Evolutionary conservation across 2,888 invertebrate species (phyloP).

Genomic region (Diarsia brunnea): DNA sequence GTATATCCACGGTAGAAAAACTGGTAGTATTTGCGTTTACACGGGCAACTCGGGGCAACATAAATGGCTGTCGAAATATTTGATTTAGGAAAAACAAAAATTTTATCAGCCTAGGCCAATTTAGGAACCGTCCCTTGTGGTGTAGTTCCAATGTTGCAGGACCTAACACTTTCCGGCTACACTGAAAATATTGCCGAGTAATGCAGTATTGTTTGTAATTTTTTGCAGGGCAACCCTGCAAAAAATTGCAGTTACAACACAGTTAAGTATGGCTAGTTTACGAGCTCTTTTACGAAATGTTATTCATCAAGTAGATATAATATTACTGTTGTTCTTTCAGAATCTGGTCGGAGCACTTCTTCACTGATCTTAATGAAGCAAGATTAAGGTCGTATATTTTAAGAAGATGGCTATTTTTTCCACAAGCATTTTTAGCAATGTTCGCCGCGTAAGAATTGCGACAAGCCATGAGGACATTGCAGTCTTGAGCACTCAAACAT

Average conservation of each 20-base stretch:
- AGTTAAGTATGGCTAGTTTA: background rate
- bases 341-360: conserved; percentile 78
- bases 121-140: background rate
- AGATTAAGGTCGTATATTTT: conserved; percentile 81
- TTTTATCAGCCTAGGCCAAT: background rate
- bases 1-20: background rate
- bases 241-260: background rate
- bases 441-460: conserved; percentile 93
- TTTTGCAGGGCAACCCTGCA: too few species aligned
- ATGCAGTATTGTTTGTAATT: background rate
- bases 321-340: conserved; percentile 57
- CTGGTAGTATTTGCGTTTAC: background rate
- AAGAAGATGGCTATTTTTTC: conserved; percentile 69
- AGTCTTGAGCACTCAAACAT: conserved; percentile 95
- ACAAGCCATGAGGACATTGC: conserved; percentile 96
- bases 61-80: background rate
- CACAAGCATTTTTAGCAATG: conserved; percentile 72
- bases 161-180: background rate
- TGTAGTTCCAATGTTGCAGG: background rate
- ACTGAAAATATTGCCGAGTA: background rate
- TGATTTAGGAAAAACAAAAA: background rate
- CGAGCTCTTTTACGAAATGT: background rate
- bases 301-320: background rate
- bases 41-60: background rate
- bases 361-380: conserved; percentile 83